A percentile compares a stretch with the other conserved stretches of the same genome.
Evolutionary conservation across 1,140 invertebrate genomes (phyloP).

Genomic region (Matsumurasca onukii): DNA sequence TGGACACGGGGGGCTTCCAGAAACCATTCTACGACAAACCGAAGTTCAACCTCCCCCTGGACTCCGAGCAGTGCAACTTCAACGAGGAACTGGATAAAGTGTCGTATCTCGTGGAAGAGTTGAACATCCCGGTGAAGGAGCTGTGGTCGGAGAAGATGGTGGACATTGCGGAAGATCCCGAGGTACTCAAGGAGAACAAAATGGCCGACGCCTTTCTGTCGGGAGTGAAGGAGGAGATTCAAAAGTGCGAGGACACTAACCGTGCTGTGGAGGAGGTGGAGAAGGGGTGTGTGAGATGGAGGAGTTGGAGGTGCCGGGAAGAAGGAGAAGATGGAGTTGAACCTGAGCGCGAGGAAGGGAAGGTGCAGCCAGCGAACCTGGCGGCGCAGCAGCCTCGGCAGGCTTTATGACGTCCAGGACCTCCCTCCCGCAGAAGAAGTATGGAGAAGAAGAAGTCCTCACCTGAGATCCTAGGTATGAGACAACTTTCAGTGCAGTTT

Average conservation of each 20-base stretch:
- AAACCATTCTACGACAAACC: slow-evolving; percentile 62
- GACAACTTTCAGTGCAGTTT: neutral
- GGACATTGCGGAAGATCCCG: slow-evolving; percentile 29
- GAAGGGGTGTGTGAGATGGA: slow-evolving; percentile 30
- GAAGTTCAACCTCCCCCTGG: slow-evolving; percentile 53
- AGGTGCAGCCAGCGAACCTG: slow-evolving; percentile 7
- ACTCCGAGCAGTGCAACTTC: slow-evolving; percentile 33
- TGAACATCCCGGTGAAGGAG: slow-evolving; percentile 1
- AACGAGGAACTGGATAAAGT: slow-evolving; percentile 35
- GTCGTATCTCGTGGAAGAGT: slow-evolving; percentile 27
- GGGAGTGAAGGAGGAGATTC: slow-evolving; percentile 43
- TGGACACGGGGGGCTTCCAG: slow-evolving; percentile 53
- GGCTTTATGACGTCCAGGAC: neutral
- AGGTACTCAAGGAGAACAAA: slow-evolving; percentile 37
- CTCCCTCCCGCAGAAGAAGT: neutral
- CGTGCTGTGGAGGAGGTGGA: slow-evolving; percentile 34
- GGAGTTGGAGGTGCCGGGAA: slow-evolving; percentile 41
- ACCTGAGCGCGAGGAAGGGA: slow-evolving; percentile 47
- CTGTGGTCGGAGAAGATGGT: slow-evolving; percentile 1
- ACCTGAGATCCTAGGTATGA: neutral
- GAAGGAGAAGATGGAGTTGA: slow-evolving; percentile 41
- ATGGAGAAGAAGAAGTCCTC: slow-evolving; percentile 16
- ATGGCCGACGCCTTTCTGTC: slow-evolving; percentile 48
- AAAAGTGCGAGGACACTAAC: slow-evolving; percentile 30
- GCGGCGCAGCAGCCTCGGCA: slow-evolving; percentile 18